These are phyloP conservation scores for Hylomyscus alleni DNA, from an alignment of 2,797 vertebrate genomes.

Conservation along the genomic window DNA sequence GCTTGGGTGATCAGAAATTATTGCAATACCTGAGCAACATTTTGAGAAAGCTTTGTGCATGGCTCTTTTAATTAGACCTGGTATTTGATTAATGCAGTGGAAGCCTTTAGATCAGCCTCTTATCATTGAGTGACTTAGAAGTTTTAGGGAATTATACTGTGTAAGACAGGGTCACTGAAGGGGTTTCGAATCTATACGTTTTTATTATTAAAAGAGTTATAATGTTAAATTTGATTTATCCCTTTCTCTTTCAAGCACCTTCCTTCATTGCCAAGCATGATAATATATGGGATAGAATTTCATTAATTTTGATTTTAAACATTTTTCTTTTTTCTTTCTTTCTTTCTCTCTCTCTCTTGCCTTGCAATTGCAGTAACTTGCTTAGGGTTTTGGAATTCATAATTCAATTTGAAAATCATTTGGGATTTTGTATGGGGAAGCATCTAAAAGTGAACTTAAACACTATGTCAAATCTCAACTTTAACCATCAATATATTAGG, in stretches of 20 bases:
- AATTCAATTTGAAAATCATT: slow-evolving; percentile 66
- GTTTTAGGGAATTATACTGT: slow-evolving; percentile 95
- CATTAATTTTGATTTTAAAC: slow-evolving; percentile 78
- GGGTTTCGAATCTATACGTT: slow-evolving; percentile 87
- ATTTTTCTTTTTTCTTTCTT: not conserved
- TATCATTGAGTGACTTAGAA: slow-evolving; percentile 99
- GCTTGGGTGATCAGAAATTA: slow-evolving; percentile 99
- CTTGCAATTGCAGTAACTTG: slow-evolving; percentile 53
- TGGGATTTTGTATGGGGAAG: slow-evolving; percentile 42
- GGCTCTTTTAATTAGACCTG: slow-evolving; percentile 99
- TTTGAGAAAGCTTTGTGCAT: slow-evolving; percentile 99
- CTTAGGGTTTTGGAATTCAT: slow-evolving; percentile 61
- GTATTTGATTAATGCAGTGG: slow-evolving; percentile 99
- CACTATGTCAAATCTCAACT: slow-evolving; percentile 61
- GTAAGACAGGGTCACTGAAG: slow-evolving; percentile 95
- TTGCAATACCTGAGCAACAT: slow-evolving; percentile 99
- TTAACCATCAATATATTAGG: slow-evolving; percentile 23
- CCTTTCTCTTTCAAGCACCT: slow-evolving; percentile 78
- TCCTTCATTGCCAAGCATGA: slow-evolving; percentile 77
- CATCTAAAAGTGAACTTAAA: slow-evolving; percentile 43
- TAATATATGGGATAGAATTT: slow-evolving; percentile 71
- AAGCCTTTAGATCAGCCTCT: slow-evolving; percentile 97
- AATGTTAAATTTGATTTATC: slow-evolving; percentile 83
- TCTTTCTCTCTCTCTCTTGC: not conserved
- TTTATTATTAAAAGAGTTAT: slow-evolving; percentile 83